These are phyloP conservation scores for Lethocerus indicus DNA, from an alignment of 1,140 invertebrate species.

Conservation along the genomic window DNA sequence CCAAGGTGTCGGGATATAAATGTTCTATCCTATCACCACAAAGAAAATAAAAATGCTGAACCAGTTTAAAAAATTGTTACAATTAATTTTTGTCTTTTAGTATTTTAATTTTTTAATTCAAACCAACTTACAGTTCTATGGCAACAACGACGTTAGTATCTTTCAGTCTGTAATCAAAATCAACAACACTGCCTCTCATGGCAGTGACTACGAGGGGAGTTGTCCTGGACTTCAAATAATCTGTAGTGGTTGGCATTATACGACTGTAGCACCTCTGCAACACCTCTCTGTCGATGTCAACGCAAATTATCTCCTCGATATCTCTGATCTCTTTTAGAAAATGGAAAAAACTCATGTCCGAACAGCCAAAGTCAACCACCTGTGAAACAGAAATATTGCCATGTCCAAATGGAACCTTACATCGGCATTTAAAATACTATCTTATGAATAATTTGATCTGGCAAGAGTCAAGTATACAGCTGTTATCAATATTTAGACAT, in stretches of 20 bases:
- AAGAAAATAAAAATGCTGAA: constrained; percentile 24
- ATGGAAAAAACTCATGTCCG: constrained; percentile 51
- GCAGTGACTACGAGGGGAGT: constrained; percentile 34
- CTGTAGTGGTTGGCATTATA: constrained; percentile 32
- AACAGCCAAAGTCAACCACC: constrained; percentile 72
- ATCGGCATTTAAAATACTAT: no score
- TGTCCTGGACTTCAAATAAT: constrained; percentile 28
- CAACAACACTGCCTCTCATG: constrained; percentile 40
- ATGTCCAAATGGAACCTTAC: no score
- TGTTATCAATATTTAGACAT: no score
- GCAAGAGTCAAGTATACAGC: no score
- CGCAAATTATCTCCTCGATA: constrained; percentile 35
- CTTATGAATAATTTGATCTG: no score
- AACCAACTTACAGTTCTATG: constrained; percentile 50
- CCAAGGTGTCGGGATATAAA: constrained; percentile 49
- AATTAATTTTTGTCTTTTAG: background rate
- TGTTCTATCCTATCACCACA: constrained; percentile 84
- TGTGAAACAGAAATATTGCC: constrained; percentile 24
- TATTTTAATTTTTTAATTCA: background rate
- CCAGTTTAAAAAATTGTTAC: background rate
- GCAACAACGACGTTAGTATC: constrained; percentile 48
- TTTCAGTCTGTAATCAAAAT: constrained; percentile 34
- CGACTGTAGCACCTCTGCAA: constrained; percentile 26
- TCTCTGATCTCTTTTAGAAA: constrained; percentile 41
- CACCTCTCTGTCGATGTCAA: constrained; percentile 44